Evolutionary conservation across 2,113 vertebrate species (phyloP), one percentile per base, ranked within the genome.

Genomic region (Zeus faber): DNA sequence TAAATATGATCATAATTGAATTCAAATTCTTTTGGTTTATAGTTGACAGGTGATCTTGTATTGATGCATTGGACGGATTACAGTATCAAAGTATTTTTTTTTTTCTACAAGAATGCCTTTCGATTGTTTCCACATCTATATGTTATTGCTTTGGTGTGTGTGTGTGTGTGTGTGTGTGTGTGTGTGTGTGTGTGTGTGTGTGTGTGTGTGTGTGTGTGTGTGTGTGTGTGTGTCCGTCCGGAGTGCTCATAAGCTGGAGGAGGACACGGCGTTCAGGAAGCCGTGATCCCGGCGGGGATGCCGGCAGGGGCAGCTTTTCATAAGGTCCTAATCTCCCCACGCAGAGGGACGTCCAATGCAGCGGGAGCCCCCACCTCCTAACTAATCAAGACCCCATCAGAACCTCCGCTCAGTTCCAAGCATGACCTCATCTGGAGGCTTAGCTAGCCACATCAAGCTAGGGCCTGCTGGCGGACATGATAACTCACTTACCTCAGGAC

Each of bases 291-390:
- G 80, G 72, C 81, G 69, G 72, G 73, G 49, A 20, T 65, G 80
- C 83, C 81, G 77, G 80, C 83, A 43, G 76, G 85, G 69, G 83
- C 63, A 70, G 62, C 76, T 81, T 85, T 87, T 85, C 85, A 87
- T 87, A 84, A 87, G 69, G 76, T 62, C 56, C 76, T 82, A 87
- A 87, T 87, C 81, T 83, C 53, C 24, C 48, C 76, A 77, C 80
- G 81, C 81, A 87, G 82, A 84, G 76, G 72, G 74, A 72, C 62
- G 68, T 83, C 76, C 79, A 57, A 74, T 87, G 82, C 68, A 64
- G 72, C 73, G 18, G 50, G 69, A 77, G 74, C 78, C 78, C 80
- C 80, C 74, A 74, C 73, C 78, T 51, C 58, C 57, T 56, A 74
- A 70, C 72, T 87, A 87, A 84, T 81, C 79, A 83, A 80, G 81